Base-by-base conservation (phyloP, 92 coral and sea anemone genomes). In the Porites evermanni region DNA sequence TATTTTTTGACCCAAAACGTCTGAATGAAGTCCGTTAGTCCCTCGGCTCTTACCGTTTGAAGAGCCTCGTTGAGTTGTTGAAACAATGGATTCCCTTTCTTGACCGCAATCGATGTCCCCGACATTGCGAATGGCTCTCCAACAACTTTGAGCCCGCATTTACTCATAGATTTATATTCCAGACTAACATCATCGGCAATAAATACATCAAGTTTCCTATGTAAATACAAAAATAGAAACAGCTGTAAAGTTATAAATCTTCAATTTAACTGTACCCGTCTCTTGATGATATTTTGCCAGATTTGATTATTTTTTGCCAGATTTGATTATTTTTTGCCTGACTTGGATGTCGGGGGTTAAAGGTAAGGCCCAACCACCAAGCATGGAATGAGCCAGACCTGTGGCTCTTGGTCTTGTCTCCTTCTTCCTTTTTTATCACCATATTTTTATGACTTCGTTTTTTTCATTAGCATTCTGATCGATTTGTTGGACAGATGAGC, bases 71-170 rank as follows among this genome's bases (percentile, higher is more conserved):
- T 79, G 44, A 94, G 80, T 12, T 86, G 80, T 9, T 78, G 78
- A 79, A 94, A 93, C 89, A 91, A 80, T 19, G 95, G 98, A 11
- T 93, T 90, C 12, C 91, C 95, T 79, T 94, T 94, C 51, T 79
- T 91, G 58, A 90, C 96, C 2, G 95, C 93, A 9, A 94, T 61
- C 5, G 95, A 89, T 32, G 98, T 94, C 24, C 98, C 98, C 0
- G 98, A 94, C 98, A 94, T 94, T 1, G 96, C 98, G 78, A 94
- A 92, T 10, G 98, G 95, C 12, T 91, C 84, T 3, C 98, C 98
- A 14, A 94, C 93, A 54, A 94, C 98, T 53, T 91, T 94, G 6
- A 94, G 89, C 68, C 86, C 74, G 23, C 98, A 94, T 53, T 94
- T 95, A 72, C 86, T 91, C 64, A 90, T 70, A 5, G 98, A 93